Percentiles rank a stretch among this genome's conserved stretches.
phyloP scores from a whole-genome alignment of 2,113 vertebrate species.

The Rhabdomys dilectus region DNA sequence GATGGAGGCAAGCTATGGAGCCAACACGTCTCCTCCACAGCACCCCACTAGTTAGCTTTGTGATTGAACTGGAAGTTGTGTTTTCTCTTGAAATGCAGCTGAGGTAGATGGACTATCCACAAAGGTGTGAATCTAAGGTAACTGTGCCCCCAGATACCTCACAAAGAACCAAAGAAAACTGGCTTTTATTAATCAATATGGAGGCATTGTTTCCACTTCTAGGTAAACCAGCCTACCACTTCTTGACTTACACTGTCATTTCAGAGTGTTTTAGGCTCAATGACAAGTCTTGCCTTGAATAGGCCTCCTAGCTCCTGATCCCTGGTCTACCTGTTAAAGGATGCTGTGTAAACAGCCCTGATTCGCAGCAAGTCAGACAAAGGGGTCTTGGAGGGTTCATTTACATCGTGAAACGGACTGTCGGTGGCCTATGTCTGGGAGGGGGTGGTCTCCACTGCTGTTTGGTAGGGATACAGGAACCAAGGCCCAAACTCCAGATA shows the following conservation, averaged over 20 bases:
- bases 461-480: not conserved
- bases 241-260: not conserved
- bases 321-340: not conserved
- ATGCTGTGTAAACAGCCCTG: not conserved
- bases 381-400: not conserved
- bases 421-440: not conserved
- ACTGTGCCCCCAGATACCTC: too few species aligned
- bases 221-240: not conserved
- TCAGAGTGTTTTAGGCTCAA: not conserved
- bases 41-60: not conserved
- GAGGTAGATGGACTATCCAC: not conserved
- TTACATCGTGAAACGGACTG: rapidly evolving
- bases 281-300: not conserved
- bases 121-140: rapidly evolving
- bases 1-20: not conserved
- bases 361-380: not conserved
- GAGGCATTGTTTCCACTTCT: not conserved
- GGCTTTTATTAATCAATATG: not conserved
- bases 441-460: not conserved
- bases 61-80: not conserved
- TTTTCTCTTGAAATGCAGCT: not conserved
- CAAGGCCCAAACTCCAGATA: not conserved
- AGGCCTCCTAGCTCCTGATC: not conserved
- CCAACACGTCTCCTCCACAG: not conserved
- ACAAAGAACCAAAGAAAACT: rapidly evolving